A percentile compares a stretch with the other conserved stretches of the same genome.
Evolutionary conservation across 2,797 vertebrate genomes (phyloP).

Genomic region (Ctenochaetus hawaiiensis): DNA sequence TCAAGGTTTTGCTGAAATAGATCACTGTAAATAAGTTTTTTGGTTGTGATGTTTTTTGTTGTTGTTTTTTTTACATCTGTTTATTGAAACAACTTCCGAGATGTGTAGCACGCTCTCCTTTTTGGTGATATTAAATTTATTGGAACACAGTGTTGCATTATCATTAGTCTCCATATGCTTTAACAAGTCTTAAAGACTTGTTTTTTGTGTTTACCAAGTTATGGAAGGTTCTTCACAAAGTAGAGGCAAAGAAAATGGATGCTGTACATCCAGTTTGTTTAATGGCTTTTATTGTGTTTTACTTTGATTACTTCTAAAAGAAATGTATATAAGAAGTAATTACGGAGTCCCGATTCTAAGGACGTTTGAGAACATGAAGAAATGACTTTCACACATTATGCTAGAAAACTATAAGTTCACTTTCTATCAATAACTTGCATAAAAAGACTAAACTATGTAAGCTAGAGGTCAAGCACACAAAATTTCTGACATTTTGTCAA

Average conservation of each 20-base stretch:
- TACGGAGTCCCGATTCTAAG: background rate
- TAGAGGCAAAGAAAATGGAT: background rate
- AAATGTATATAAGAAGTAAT: background rate
- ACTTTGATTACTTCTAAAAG: background rate
- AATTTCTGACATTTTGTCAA: background rate
- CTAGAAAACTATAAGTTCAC: background rate
- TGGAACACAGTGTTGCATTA: constrained; percentile 6
- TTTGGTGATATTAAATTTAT: constrained; percentile 74
- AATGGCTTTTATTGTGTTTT: background rate
- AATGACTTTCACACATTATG: no score
- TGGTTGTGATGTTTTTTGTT: background rate
- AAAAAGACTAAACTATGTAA: background rate
- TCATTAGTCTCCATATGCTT: no score
- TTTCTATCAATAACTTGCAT: background rate
- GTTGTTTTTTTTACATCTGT: constrained; percentile 25
- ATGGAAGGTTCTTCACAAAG: background rate
- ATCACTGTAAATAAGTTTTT: constrained; percentile 44
- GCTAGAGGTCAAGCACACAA: constrained; percentile 3
- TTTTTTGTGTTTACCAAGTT: background rate
- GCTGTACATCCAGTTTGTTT: background rate
- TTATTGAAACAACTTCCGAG: constrained; percentile 29
- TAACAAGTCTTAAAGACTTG: no score
- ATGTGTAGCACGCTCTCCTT: constrained; percentile 34
- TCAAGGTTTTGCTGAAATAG: constrained; percentile 27
- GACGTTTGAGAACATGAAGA: background rate